Evolutionary conservation across 2,888 invertebrate species (phyloP).

Genomic region (Timandra comae): DNA sequence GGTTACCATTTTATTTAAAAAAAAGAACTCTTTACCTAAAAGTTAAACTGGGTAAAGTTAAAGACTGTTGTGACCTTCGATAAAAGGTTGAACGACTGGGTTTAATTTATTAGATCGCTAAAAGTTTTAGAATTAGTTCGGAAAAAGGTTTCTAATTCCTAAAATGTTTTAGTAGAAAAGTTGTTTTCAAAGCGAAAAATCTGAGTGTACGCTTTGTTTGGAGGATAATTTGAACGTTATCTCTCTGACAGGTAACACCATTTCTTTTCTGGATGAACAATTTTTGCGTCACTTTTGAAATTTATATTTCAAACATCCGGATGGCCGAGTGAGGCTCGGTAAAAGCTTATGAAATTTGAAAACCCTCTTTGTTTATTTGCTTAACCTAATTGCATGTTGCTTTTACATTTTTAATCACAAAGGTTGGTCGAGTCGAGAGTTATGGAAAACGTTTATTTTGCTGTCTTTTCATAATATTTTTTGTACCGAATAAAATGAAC

Average conservation of each 20-base stretch:
- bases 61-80: not conserved
- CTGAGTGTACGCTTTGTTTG: too few relatives aligned
- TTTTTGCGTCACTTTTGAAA: constrained; percentile 12
- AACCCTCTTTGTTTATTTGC: constrained; percentile 17
- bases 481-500: too few relatives aligned
- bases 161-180: constrained; percentile 5
- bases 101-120: not conserved
- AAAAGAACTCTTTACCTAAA: not conserved
- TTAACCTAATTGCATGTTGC: constrained; percentile 13
- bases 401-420: constrained; percentile 6
- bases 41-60: constrained; percentile 1
- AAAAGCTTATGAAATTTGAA: constrained; percentile 12
- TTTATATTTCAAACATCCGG: constrained; percentile 15
- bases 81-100: not conserved
- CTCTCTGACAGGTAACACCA: constrained; percentile 3
- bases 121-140: constrained; percentile 1
- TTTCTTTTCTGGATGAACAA: constrained; percentile 9
- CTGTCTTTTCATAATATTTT: too few relatives aligned
- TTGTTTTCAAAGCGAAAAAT: too few relatives aligned
- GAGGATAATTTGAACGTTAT: not conserved
- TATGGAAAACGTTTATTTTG: not conserved
- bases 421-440: constrained; percentile 1
- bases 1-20: constrained; percentile 9
- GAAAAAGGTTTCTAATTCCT: not conserved
- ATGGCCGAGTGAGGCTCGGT: constrained; percentile 5